Conservation (phyloP, 2,888 invertebrate species). For the Bellardia pandia region DNA sequence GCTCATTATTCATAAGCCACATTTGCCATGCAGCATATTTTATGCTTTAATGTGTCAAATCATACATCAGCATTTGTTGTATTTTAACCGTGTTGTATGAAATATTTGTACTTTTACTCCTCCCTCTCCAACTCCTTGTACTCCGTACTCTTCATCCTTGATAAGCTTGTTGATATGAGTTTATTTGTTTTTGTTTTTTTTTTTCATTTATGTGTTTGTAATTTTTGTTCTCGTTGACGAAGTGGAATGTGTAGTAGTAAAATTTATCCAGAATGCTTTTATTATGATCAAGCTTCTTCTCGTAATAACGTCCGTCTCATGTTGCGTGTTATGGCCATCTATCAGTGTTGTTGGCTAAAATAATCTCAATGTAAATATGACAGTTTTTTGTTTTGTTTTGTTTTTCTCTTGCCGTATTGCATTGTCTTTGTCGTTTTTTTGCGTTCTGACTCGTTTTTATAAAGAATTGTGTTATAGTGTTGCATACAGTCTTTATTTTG, state of each 20-base stretch:
- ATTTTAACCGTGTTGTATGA: conserved; percentile 45
- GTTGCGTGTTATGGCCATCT: conserved; percentile 68
- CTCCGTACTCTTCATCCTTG: conserved; percentile 33
- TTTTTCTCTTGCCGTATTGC: conserved; percentile 3
- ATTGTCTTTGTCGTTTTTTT: conserved; percentile 26
- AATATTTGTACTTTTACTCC: conserved; percentile 10
- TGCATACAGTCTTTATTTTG: conserved; percentile 18
- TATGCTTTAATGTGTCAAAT: conserved; percentile 82
- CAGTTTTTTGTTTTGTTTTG: conserved; percentile 8
- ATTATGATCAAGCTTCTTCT: conserved; percentile 40
- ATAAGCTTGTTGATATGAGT: conserved; percentile 65
- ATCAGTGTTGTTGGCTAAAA: conserved; percentile 65
- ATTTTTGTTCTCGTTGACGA: conserved; percentile 31
- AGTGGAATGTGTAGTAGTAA: conserved; percentile 24
- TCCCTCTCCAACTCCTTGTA: neutral
- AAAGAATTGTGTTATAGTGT: conserved; percentile 20
- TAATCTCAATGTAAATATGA: conserved; percentile 67
- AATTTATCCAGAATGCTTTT: conserved; percentile 39
- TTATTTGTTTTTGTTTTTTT: conserved; percentile 41
- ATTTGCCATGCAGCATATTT: conserved; percentile 74
- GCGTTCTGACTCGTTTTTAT: neutral
- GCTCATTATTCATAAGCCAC: conserved; percentile 75
- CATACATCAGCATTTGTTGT: conserved; percentile 80
- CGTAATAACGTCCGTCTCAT: conserved; percentile 57
- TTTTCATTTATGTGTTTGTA: neutral